phyloP scores from a whole-genome alignment of 2,888 invertebrate genomes.

The Lepidonotus clava region DNA sequence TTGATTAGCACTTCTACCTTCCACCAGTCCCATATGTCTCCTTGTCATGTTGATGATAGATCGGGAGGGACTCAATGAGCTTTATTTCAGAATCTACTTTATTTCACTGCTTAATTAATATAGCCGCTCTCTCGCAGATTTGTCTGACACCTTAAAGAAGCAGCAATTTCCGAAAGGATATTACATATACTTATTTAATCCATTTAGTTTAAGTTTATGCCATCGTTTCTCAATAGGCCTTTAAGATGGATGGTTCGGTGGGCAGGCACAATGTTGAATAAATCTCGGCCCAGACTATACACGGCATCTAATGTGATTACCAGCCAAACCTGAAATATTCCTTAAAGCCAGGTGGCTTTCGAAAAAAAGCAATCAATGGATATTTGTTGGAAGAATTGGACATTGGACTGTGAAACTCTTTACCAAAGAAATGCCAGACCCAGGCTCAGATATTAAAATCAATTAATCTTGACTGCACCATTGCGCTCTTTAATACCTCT shows the following conservation, averaged over 20 bases:
- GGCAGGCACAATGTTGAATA: background rate
- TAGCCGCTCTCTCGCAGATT: background rate
- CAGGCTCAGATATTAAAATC: slow-evolving; percentile 3
- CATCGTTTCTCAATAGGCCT: background rate
- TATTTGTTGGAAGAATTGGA: background rate
- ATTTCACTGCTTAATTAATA: background rate
- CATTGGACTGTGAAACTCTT: background rate
- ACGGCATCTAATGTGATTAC: background rate
- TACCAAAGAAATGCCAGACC: background rate
- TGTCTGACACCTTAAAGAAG: background rate
- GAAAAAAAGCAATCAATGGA: background rate
- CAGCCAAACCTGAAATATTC: too few species aligned
- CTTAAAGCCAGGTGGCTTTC: background rate
- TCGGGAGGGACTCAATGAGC: background rate
- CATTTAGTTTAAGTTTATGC: background rate
- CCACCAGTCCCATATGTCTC: background rate
- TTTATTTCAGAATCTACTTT: background rate
- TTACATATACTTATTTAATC: slow-evolving; percentile 23
- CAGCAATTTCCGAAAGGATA: slow-evolving; percentile 12
- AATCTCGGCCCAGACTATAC: background rate
- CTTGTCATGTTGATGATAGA: background rate
- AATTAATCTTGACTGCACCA: background rate
- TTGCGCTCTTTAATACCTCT: background rate
- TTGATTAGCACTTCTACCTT: background rate
- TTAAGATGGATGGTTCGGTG: background rate